Conservation (phyloP, 2,888 invertebrate species). For the Drosophila rellima region DNA sequence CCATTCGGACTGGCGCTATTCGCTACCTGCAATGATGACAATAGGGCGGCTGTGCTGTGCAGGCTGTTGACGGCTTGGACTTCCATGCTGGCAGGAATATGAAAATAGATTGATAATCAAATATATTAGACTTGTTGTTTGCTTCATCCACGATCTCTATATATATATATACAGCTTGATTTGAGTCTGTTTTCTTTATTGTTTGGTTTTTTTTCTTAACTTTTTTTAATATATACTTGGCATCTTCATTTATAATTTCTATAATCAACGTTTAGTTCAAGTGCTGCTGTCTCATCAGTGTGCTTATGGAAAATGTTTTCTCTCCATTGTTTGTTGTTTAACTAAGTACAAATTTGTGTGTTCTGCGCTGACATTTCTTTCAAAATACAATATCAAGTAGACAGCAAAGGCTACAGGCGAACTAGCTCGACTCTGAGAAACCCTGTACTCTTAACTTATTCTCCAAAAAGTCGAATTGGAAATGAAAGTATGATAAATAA, state of each 20-base stretch:
- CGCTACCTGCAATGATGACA: conserved; percentile 71
- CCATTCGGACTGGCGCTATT: conserved; percentile 37
- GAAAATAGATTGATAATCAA: background rate
- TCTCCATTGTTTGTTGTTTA: conserved; percentile 2
- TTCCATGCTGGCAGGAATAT: conserved; percentile 79
- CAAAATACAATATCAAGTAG: conserved; percentile 6
- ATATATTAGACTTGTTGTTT: background rate
- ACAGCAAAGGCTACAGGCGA: background rate
- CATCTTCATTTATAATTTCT: background rate
- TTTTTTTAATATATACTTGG: background rate
- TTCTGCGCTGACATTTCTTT: conserved; percentile 28
- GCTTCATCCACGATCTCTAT: background rate
- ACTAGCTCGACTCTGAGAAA: background rate
- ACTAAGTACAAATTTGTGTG: conserved; percentile 21
- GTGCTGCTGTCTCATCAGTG: conserved; percentile 1
- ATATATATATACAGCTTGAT: background rate
- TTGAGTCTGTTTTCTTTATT: background rate
- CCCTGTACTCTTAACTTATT: background rate
- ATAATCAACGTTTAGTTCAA: conserved; percentile 8
- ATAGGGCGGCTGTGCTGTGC: conserved; percentile 61
- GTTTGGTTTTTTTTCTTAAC: background rate
- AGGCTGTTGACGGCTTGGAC: conserved; percentile 81
- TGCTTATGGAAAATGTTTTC: conserved; percentile 24
- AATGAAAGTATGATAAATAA: no score
- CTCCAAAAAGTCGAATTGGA: background rate